Conservation (phyloP, 2,888 invertebrate species). For the Latheticus oryzae region DNA sequence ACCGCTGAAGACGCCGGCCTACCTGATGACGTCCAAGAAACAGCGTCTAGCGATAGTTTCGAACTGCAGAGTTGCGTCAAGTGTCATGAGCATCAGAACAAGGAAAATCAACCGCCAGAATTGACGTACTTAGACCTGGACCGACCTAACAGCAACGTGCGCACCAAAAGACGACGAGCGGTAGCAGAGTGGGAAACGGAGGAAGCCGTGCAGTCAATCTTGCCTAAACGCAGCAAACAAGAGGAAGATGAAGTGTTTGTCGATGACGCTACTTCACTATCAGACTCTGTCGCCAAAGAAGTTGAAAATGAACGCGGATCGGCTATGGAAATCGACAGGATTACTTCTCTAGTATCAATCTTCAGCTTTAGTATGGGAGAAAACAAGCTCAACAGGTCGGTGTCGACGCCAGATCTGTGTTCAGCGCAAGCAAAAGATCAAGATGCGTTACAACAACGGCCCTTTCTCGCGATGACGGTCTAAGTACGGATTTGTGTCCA, state of each 20-base stretch:
- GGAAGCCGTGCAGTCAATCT: constrained; percentile 68
- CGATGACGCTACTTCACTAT: constrained; percentile 63
- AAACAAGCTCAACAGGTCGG: constrained; percentile 64
- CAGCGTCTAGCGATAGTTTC: constrained; percentile 51
- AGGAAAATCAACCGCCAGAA: constrained; percentile 66
- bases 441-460: constrained; percentile 65
- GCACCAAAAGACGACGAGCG: constrained; percentile 65
- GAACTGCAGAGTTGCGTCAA: constrained; percentile 57
- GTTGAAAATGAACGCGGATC: constrained; percentile 50
- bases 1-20: constrained; percentile 65
- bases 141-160: constrained; percentile 60
- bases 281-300: constrained; percentile 60
- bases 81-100: constrained; percentile 62
- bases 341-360: constrained; percentile 71
- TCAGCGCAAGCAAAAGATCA: constrained; percentile 69
- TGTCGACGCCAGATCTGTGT: constrained; percentile 69
- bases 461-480: constrained; percentile 70
- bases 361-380: constrained; percentile 69
- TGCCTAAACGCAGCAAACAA: constrained; percentile 66
- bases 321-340: constrained; percentile 71
- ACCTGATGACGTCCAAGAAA: constrained; percentile 54
- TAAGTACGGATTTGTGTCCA: constrained; percentile 53
- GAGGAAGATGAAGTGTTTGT: constrained; percentile 65
- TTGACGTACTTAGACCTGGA: constrained; percentile 68
- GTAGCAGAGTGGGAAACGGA: constrained; percentile 70